These are phyloP conservation scores for Pteruthius melanotis DNA, from an alignment of 2,113 vertebrate genomes.

Conservation along the genomic window DNA sequence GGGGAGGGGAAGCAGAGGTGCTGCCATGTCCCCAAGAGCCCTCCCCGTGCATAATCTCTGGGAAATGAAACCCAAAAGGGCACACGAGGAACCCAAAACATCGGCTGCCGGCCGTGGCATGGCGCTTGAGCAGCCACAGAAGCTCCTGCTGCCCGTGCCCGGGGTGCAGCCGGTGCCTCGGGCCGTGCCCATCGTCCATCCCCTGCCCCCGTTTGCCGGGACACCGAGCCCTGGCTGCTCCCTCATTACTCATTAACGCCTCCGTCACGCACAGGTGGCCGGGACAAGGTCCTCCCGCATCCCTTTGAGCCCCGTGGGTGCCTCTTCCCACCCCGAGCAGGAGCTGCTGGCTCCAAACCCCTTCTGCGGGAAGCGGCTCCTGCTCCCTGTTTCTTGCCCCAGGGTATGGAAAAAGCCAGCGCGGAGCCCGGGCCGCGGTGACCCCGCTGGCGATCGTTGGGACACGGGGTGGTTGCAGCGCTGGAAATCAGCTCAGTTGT, in stretches of 20 bases:
- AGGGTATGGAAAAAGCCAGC: slow-evolving; percentile 14
- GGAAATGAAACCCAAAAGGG: not conserved
- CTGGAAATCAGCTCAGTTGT: not conserved
- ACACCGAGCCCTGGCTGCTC: not conserved
- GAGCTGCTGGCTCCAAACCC: not conserved
- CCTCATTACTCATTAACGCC: slow-evolving; percentile 15
- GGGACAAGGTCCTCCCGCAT: not conserved
- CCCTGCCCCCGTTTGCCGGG: not conserved
- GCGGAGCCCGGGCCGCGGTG: not conserved
- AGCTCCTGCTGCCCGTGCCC: fast-evolving
- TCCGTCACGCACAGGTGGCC: fast-evolving
- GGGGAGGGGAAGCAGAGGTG: not conserved
- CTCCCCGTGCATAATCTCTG: fast-evolving
- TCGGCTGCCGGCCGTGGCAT: fast-evolving
- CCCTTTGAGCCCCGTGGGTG: fast-evolving
- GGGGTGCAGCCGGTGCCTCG: fast-evolving
- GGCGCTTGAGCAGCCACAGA: fast-evolving
- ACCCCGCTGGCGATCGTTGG: not conserved
- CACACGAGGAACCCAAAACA: not conserved
- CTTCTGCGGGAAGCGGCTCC: fast-evolving
- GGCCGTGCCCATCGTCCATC: not conserved
- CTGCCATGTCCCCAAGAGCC: not conserved
- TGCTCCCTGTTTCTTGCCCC: not conserved
- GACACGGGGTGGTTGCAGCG: not conserved
- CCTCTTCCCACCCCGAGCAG: fast-evolving